Evolutionary conservation across 2,113 vertebrate species (phyloP), one percentile per base, ranked within the genome.

Genomic region (Eulemur macaco): DNA sequence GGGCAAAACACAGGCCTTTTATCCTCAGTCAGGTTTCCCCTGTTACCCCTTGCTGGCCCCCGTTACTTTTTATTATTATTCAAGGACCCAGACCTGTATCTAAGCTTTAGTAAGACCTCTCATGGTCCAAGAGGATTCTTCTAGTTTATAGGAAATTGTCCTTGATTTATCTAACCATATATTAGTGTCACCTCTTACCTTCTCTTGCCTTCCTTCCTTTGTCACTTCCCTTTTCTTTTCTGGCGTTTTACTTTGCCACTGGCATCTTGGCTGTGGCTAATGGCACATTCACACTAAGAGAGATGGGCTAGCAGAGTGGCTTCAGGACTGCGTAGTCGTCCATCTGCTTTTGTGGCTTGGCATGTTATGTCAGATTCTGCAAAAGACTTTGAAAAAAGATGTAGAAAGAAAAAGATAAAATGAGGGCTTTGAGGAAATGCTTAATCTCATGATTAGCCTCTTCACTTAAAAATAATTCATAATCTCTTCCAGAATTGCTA

Each of bases 381-480:
- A 86, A 80, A 85, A 69, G 27, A 12, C 50, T 92, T 88, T 89
- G 64, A 50, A 82, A 69, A 37, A 88, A 78, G 64, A 45, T 83
- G 39, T 23, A 69, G 56, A 95, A 66, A 37, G 31, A 80, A 88
- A 88, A 86, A 86, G 25, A 76, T 76, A 64, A 81, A 93, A 69
- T 76, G 56, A 91, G 63, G 63, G 37, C 21, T 80, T 71, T 82
- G 73, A 91, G 52, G 87, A 93, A 39, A 88, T 18, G 83, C 83
- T 58, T n/a, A 52, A 84, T 80, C 29, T 74, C 77, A 68, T 60
- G 47, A 66, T 95, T 80, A 80, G 52, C 77, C 64, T 87, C 69
- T 91, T 93, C 29, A 77, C 69, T 96, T 86, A 91, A 91, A 88
- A 89, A 77, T 87, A 95, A 83, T 56, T 82, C 25, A 50, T 42